phyloP scores from a whole-genome alignment of 2,113 vertebrate species.

The Hippocampus barbouri region DNA sequence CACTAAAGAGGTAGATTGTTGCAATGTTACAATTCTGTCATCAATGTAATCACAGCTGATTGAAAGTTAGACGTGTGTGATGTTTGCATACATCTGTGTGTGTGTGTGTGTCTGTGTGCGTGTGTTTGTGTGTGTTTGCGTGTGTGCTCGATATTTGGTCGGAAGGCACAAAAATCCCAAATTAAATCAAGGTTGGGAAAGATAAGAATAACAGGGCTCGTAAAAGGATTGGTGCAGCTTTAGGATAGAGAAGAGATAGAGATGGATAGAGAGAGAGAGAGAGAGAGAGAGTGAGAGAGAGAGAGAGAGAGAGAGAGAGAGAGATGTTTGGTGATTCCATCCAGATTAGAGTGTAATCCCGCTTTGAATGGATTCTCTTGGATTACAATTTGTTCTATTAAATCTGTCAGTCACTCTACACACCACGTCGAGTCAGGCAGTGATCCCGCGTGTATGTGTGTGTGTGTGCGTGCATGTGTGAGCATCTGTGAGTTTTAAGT shows the following conservation, averaged over 20 bases:
- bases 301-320: background rate
- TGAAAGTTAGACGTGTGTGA: conserved; percentile 26
- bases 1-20: conserved; percentile 13
- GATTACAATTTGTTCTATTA: conserved; percentile 16
- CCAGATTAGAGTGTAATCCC: conserved; percentile 15
- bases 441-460: background rate
- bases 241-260: background rate
- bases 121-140: background rate
- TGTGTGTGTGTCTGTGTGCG: background rate
- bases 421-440: background rate
- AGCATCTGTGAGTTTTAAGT: conserved; percentile 38
- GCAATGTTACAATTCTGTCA: conserved; percentile 23
- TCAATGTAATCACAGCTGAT: conserved; percentile 45
- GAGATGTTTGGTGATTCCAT: conserved; percentile 6
- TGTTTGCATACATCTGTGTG: background rate
- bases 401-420: conserved; percentile 13
- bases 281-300: background rate
- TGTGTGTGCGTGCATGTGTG: conserved; percentile 6
- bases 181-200: conserved; percentile 7
- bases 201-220: background rate
- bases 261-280: background rate
- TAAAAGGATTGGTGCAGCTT: conserved; percentile 2
- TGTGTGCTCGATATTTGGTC: background rate
- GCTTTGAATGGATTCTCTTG: conserved; percentile 14
- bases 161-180: conserved; percentile 1